Evolutionary conservation across 1,140 invertebrate genomes (phyloP).

Genomic region (Drosophila novamexicana): DNA sequence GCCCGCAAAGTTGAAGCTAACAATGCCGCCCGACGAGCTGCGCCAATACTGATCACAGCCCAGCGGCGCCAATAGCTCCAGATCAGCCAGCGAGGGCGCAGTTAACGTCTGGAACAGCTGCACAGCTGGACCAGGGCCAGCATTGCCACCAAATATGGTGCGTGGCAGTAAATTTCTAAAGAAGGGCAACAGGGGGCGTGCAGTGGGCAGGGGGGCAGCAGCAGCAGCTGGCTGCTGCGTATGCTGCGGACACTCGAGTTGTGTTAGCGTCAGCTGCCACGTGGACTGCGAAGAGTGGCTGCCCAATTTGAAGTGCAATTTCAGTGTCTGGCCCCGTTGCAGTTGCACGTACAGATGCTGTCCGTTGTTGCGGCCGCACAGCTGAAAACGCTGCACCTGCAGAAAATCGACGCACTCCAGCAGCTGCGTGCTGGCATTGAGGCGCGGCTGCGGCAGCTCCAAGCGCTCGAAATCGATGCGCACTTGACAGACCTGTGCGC

Average conservation of each 20-base stretch:
- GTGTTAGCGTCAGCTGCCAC: constrained; percentile 69
- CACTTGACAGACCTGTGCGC: constrained; percentile 71
- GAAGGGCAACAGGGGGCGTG: constrained; percentile 58
- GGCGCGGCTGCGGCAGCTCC: constrained; percentile 65
- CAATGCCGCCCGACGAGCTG: constrained; percentile 50
- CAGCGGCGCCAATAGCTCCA: constrained; percentile 58
- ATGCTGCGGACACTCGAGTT: constrained; percentile 63
- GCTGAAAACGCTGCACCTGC: constrained; percentile 69
- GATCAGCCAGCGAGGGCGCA: constrained; percentile 40
- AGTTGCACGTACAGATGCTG: constrained; percentile 69
- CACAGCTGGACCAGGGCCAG: constrained; percentile 49
- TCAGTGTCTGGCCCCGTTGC: constrained; percentile 51
- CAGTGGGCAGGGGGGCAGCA: constrained; percentile 22
- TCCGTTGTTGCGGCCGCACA: constrained; percentile 67
- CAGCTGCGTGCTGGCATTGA: constrained; percentile 52
- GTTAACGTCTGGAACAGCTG: constrained; percentile 53
- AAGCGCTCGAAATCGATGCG: constrained; percentile 72
- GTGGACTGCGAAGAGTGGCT: constrained; percentile 47
- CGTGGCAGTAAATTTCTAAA: constrained; percentile 57
- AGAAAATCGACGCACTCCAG: constrained; percentile 67
- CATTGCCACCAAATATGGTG: constrained; percentile 56
- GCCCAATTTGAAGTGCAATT: constrained; percentile 51
- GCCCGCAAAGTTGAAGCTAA: constrained; percentile 66
- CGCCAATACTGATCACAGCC: constrained; percentile 70
- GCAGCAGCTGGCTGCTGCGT: not conserved